Evolutionary conservation across 2,113 vertebrate genomes (phyloP).

Genomic region (Rattus rattus): DNA sequence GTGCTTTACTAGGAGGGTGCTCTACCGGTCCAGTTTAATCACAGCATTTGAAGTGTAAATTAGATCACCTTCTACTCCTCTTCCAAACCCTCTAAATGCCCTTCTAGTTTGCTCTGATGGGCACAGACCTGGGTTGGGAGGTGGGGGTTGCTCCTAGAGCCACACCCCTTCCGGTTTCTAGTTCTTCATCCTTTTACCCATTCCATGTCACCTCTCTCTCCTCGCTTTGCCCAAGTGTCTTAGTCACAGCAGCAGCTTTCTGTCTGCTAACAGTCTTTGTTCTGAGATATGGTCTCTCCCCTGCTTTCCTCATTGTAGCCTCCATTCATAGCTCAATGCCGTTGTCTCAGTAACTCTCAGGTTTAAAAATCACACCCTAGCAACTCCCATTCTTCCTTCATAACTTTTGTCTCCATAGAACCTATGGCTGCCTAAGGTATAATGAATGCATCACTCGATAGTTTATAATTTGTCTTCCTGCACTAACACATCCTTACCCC

Average conservation of each 20-base stretch:
- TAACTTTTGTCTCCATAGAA: not conserved
- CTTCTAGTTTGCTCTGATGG: not conserved
- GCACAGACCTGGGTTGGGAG: not conserved
- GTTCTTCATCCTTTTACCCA: not conserved
- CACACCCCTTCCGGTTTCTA: not conserved
- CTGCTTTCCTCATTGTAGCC: not conserved
- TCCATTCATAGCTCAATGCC: not conserved
- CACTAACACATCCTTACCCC: too few species aligned
- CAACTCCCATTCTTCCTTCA: not conserved
- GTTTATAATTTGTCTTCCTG: not conserved
- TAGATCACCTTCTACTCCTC: not conserved
- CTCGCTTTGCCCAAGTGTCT: not conserved
- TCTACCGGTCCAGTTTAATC: not conserved
- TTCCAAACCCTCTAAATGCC: not conserved
- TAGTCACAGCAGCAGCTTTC: not conserved
- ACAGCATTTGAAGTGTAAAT: constrained; percentile 10
- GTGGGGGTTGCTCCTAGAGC: not conserved
- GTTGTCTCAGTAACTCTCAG: not conserved
- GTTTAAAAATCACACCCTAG: not conserved
- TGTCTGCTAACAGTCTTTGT: not conserved
- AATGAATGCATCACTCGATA: not conserved
- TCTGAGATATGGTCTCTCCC: not conserved
- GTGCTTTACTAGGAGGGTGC: too few species aligned
- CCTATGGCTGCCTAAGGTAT: not conserved
- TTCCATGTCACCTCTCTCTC: not conserved